Conservation (phyloP, 2,113 vertebrate genomes). For the Barnardius zonarius region DNA sequence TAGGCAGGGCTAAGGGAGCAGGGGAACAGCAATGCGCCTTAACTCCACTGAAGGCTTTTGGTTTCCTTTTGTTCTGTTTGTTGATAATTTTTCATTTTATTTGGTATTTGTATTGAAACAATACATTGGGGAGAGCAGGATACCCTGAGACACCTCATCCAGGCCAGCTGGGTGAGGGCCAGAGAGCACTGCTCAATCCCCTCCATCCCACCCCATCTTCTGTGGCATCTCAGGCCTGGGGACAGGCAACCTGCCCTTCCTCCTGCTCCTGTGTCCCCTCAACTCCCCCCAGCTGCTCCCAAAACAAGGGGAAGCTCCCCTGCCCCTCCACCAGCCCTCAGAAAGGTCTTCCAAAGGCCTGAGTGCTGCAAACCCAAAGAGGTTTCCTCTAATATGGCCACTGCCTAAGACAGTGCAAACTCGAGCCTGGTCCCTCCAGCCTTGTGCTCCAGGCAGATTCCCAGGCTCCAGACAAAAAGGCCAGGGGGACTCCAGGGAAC, state of each 20-base stretch:
- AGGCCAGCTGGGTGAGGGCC: not conserved
- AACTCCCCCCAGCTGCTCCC: not conserved
- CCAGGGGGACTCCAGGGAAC: conserved; percentile 17
- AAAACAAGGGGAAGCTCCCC: not conserved
- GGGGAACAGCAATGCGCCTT: not conserved
- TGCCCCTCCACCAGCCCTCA: not conserved
- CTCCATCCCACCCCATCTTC: not conserved
- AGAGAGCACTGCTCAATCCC: not conserved
- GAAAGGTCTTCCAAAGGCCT: not conserved
- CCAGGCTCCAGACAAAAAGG: conserved; percentile 54
- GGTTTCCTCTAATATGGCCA: not conserved
- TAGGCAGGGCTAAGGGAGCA: not conserved
- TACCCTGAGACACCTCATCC: not conserved
- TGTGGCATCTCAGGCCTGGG: not conserved
- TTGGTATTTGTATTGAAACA: not conserved
- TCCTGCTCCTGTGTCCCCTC: not conserved
- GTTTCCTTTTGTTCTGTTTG: not conserved
- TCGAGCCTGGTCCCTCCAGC: not conserved
- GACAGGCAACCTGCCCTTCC: not conserved
- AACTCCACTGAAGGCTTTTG: not conserved
- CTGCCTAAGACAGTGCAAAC: not conserved
- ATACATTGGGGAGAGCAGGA: not conserved
- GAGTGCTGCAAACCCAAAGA: not conserved
- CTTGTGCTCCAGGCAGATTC: conserved; percentile 43
- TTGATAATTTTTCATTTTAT: not conserved